These are phyloP conservation scores for Charina bottae DNA, from an alignment of 2,113 vertebrate species.

Conservation along the genomic window DNA sequence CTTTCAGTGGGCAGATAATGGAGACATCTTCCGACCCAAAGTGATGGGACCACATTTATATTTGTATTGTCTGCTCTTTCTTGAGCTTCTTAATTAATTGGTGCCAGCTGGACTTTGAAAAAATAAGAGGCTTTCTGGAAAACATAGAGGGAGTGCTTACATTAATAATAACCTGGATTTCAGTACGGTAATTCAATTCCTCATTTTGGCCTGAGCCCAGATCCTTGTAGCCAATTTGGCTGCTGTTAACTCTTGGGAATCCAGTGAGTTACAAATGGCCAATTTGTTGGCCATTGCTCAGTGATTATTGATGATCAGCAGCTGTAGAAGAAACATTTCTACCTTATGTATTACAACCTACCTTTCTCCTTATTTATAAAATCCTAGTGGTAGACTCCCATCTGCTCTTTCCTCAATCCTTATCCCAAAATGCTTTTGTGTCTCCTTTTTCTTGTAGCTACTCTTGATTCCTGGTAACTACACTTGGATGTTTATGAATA, in stretches of 20 bases:
- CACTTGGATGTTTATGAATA: neutral
- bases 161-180: neutral
- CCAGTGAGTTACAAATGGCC: neutral
- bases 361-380: neutral
- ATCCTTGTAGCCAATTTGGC: neutral
- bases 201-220: neutral
- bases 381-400: neutral
- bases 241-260: neutral
- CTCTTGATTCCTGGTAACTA: neutral
- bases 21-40: neutral
- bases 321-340: neutral
- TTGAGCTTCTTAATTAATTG: conserved; percentile 41
- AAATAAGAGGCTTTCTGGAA: conserved; percentile 32
- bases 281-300: neutral
- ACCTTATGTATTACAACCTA: neutral
- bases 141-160: neutral
- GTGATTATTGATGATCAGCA: neutral
- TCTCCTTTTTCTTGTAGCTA: neutral
- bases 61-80: neutral
- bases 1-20: neutral
- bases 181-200: neutral
- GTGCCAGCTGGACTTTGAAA: conserved; percentile 34
- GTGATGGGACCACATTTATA: conserved; percentile 22
- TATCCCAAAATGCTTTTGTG: neutral
- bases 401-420: neutral